Conservation (phyloP, 2,113 vertebrate species). For the Callospermophilus lateralis region DNA sequence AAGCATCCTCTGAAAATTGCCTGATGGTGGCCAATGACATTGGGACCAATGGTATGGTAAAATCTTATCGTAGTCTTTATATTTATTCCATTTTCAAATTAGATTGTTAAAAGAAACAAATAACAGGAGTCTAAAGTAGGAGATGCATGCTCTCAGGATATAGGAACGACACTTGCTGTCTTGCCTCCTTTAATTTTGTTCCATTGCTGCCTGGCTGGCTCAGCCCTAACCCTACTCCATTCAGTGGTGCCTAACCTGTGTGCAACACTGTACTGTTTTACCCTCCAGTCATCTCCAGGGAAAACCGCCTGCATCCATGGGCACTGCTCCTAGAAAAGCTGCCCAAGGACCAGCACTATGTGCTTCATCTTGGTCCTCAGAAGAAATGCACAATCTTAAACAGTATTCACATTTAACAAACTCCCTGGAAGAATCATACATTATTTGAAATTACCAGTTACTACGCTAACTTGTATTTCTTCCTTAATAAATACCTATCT, state of each 20-base stretch:
- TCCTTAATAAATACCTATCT: not conserved
- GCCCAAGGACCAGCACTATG: not conserved
- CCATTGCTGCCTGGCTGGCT: not conserved
- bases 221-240: not conserved
- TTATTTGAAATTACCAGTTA: not conserved
- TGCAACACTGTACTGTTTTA: not conserved
- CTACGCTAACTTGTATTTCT: not conserved
- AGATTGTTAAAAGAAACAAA: not conserved
- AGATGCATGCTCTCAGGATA: not conserved
- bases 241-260: not conserved
- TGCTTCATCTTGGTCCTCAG: not conserved
- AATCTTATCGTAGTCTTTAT: not conserved
- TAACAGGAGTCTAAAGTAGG: not conserved
- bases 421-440: not conserved
- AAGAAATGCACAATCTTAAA: not conserved
- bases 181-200: not conserved
- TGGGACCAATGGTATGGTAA: not conserved
- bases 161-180: not conserved
- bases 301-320: not conserved
- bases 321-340: not conserved
- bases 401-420: not conserved
- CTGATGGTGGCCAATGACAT: not conserved
- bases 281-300: not conserved
- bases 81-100: conserved; percentile 14
- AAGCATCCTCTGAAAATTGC: not conserved